Percentiles rank a stretch among this genome's conserved stretches.
phyloP scores from a whole-genome alignment of 2,113 vertebrate genomes.

The Sinocyclocheilus rhinocerous region DNA sequence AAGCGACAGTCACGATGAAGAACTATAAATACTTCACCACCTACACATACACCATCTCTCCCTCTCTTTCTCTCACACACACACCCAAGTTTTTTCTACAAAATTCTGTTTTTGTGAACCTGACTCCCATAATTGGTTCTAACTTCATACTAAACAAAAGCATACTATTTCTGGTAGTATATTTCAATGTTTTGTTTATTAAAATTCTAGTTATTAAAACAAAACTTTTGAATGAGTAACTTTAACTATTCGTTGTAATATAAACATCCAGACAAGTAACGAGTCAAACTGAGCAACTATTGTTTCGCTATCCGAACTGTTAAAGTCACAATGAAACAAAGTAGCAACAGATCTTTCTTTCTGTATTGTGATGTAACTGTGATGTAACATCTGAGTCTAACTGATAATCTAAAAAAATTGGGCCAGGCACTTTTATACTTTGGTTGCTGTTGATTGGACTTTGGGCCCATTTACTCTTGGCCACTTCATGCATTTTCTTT shows the following conservation, averaged over 20 bases:
- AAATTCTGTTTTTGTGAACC: background rate
- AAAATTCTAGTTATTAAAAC: background rate
- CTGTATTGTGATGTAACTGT: background rate
- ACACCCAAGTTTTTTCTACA: background rate
- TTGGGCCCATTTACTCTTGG: background rate
- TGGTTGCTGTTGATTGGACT: background rate
- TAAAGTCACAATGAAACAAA: background rate
- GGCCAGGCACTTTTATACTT: background rate
- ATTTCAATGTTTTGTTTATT: background rate
- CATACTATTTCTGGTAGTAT: background rate
- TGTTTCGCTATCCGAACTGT: background rate
- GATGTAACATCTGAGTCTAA: background rate
- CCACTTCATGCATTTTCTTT: too few relatives aligned
- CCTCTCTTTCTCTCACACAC: background rate
- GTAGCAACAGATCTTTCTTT: background rate
- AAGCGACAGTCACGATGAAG: conserved; percentile 43
- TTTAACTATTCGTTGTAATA: background rate
- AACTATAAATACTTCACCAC: conserved; percentile 51
- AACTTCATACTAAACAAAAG: background rate
- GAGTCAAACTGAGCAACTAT: background rate
- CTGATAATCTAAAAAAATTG: background rate
- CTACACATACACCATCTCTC: conserved; percentile 15
- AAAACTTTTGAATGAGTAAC: background rate
- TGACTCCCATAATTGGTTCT: background rate
- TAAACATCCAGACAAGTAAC: background rate